Evolutionary conservation across 1,140 invertebrate genomes (phyloP), one percentile per base, ranked within the genome.

Genomic region (Periplaneta americana): DNA sequence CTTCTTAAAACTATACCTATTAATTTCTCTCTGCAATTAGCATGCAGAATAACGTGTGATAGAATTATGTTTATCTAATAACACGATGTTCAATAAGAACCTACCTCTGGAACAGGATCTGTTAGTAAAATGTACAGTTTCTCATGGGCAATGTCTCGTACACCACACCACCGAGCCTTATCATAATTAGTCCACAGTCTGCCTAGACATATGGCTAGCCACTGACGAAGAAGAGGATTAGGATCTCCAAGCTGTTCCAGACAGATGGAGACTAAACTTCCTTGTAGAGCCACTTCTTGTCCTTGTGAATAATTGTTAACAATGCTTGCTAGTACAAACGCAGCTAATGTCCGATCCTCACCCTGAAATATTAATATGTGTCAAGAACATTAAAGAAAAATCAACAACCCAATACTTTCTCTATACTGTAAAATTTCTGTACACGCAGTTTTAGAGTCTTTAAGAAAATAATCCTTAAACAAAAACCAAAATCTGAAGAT

Each of bases 91-190:
- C 28, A 6, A 48, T 48, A 22, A 11, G 39, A 28, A 35, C 83
- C 85, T 86, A 96, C 96, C 91, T 98, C 97, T 34, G 97, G 95
- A 48, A 94, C 92, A 36, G 92, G 89, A 90, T 98, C 96, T 80
- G 91, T 89, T 13, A 98, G 89, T 76, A 98, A 89, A 37, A 88
- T 91, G 84, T 94, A 96, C 2, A 99, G 90, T 89, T 99, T 98
- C 87, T 99, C 98, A 89, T 98, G 97, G 11, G 98, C 98, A 83
- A 94, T 93, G 87, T 99, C 97, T n/a, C 98, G 90, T 18, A 97
- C 98, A 15, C 97, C 98, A 77, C 96, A 97, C 98, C 98, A 99
- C 82, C 97, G 91, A 32, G 98, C 98, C 86, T 94, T 94, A 85
- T 98, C 96, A 87, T 95, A 98, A 86, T 96, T 94, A 82, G 95